Percentiles rank a stretch among this genome's conserved stretches.
Evolutionary conservation across 2,888 invertebrate genomes (phyloP).

Genomic region (Petrolisthes cinctipes): DNA sequence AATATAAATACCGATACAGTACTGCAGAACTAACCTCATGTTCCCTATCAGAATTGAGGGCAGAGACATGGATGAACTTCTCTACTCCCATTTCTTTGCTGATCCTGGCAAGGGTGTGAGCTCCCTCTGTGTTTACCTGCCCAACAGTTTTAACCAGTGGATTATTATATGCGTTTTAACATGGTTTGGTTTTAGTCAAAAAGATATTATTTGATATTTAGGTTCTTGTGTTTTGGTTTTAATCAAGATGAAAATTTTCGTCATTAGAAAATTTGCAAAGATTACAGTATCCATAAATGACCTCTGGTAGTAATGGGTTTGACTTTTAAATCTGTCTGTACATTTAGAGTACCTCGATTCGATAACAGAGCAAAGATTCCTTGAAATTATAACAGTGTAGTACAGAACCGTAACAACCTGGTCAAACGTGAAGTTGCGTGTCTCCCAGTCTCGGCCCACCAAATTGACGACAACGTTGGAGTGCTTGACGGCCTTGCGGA

Average conservation of each 20-base stretch:
- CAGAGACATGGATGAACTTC: slow-evolving; percentile 90
- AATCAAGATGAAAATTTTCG: too few species aligned
- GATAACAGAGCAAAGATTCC: too few species aligned
- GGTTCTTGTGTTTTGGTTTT: too few species aligned
- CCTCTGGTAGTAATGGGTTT: too few species aligned
- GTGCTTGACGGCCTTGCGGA: slow-evolving; percentile 87
- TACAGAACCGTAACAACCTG: slow-evolving; percentile 76
- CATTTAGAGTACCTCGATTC: too few species aligned
- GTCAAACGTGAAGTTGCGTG: slow-evolving; percentile 86
- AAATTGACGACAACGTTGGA: slow-evolving; percentile 98
- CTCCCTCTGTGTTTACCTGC: slow-evolving; percentile 80
- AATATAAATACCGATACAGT: slow-evolving; percentile 73
- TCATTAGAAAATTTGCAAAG: too few species aligned
- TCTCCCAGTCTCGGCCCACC: slow-evolving; percentile 92
- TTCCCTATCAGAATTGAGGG: slow-evolving; percentile 82
- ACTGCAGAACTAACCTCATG: slow-evolving; percentile 74
- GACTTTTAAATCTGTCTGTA: too few species aligned
- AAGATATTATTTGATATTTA: too few species aligned
- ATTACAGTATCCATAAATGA: too few species aligned
- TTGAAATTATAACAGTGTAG: background rate
- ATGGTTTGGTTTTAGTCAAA: too few species aligned
- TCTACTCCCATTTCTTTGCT: slow-evolving; percentile 86
- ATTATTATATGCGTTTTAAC: background rate
- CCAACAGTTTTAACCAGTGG: background rate
- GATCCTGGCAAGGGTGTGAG: slow-evolving; percentile 83